Conservation (phyloP, 2,113 vertebrate genomes). For the Peromyscus maniculatus region DNA sequence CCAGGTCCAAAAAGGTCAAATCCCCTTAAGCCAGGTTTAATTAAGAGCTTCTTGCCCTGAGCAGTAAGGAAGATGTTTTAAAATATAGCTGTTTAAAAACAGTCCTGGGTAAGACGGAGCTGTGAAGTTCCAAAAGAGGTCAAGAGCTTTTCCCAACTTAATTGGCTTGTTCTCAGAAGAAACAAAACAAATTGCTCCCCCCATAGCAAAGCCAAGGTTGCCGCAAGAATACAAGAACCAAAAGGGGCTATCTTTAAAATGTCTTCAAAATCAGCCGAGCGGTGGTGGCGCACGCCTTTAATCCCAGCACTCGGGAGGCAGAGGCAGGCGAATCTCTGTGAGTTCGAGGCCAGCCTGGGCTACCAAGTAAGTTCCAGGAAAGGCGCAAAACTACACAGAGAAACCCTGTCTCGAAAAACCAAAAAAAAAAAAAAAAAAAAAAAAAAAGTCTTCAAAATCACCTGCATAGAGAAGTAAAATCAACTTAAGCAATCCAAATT, state of each 20-base stretch:
- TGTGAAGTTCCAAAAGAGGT: not conserved
- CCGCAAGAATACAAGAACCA: conserved; percentile 20
- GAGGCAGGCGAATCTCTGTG: too few relatives aligned
- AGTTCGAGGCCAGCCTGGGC: too few relatives aligned
- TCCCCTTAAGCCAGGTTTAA: not conserved
- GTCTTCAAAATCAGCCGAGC: conserved; percentile 85
- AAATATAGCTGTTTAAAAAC: conserved; percentile 88
- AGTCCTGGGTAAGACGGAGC: conserved; percentile 69
- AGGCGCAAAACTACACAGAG: too few relatives aligned
- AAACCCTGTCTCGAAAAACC: too few relatives aligned
- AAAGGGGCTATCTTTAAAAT: conserved; percentile 87
- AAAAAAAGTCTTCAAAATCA: conserved; percentile 87
- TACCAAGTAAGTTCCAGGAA: too few relatives aligned
- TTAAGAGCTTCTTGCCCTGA: conserved; percentile 67
- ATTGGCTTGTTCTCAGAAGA: conserved; percentile 81
- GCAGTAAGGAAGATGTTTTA: conserved; percentile 69
- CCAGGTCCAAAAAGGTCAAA: conserved; percentile 26
- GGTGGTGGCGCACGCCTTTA: too few relatives aligned
- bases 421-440: too few relatives aligned
- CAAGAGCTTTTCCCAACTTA: conserved; percentile 73
- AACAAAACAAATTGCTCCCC: conserved; percentile 72
- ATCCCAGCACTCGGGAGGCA: too few relatives aligned
- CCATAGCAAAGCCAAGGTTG: not conserved
- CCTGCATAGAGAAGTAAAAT: conserved; percentile 87
- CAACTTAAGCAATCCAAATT: conserved; percentile 82